Conservation (phyloP, 2,888 invertebrate genomes). For the Chloromyia formosa region DNA sequence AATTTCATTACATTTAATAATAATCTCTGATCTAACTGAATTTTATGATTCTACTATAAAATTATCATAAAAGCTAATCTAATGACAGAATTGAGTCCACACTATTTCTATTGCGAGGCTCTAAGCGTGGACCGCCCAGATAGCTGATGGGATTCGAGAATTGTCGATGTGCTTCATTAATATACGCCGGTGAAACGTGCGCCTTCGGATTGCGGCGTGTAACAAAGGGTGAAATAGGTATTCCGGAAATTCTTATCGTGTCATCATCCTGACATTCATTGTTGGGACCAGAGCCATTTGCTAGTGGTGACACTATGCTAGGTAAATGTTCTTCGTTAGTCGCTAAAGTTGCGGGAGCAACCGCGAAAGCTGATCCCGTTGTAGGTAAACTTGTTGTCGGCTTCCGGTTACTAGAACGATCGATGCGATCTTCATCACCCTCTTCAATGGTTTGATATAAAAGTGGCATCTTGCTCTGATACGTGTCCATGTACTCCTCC, state of each 20-base stretch:
- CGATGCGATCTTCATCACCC: neutral
- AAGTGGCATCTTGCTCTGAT: constrained; percentile 39
- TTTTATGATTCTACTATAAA: neutral
- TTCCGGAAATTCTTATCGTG: constrained; percentile 52
- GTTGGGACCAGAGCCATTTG: neutral
- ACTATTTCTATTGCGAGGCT: constrained; percentile 67
- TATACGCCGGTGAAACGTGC: constrained; percentile 65
- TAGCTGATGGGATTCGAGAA: constrained; percentile 76
- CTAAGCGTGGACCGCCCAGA: constrained; percentile 71
- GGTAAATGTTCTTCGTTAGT: constrained; percentile 7
- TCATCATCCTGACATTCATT: neutral
- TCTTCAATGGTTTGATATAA: constrained; percentile 26
- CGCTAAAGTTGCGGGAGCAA: neutral
- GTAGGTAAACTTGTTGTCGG: too few relatives aligned
- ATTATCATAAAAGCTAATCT: constrained; percentile 64
- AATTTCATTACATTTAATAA: neutral
- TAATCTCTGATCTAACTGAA: neutral
- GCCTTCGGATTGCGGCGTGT: constrained; percentile 52
- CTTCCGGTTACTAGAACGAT: neutral
- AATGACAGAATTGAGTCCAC: constrained; percentile 75
- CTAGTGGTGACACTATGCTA: neutral
- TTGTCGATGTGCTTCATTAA: constrained; percentile 65
- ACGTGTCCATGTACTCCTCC: constrained; percentile 35
- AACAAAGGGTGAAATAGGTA: constrained; percentile 54
- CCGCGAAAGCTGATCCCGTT: neutral